These are phyloP conservation scores for Rhabdornis inornatus DNA, from an alignment of 2,113 vertebrate species.

Conservation along the genomic window DNA sequence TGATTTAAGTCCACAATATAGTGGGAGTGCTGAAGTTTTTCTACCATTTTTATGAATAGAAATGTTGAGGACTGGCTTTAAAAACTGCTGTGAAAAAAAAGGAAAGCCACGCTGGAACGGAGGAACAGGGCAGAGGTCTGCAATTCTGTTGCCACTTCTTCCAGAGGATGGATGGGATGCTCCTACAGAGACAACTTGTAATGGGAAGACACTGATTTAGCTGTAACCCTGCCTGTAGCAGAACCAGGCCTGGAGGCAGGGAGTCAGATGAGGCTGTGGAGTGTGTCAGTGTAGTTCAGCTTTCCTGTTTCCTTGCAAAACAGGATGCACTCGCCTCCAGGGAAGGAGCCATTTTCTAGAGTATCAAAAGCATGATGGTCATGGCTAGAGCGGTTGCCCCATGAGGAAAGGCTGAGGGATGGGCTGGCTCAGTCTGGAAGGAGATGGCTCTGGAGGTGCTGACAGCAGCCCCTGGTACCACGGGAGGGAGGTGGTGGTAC, in stretches of 20 bases:
- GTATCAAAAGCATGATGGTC: background rate
- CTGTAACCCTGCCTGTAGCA: background rate
- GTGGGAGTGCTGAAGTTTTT: background rate
- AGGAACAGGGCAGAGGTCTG: background rate
- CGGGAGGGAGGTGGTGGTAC: rapidly evolving
- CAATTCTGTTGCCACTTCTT: background rate
- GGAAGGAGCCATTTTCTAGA: background rate
- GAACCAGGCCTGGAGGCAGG: rapidly evolving
- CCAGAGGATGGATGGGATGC: background rate
- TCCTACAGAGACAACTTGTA: background rate
- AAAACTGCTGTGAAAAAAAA: background rate
- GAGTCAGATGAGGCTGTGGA: background rate
- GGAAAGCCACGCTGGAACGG: background rate
- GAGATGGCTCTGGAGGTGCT: background rate
- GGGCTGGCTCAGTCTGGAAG: background rate
- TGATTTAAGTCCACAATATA: background rate
- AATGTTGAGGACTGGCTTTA: background rate
- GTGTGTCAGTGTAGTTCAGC: background rate
- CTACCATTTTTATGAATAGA: background rate
- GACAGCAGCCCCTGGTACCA: background rate
- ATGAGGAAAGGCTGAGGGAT: rapidly evolving
- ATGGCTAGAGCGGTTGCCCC: background rate
- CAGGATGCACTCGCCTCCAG: background rate
- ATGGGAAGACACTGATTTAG: background rate
- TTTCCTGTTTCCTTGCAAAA: background rate